Conservation (phyloP, 30 jellyfish, hydroid and myxozoan species). For the Clytia hemisphaerica region DNA sequence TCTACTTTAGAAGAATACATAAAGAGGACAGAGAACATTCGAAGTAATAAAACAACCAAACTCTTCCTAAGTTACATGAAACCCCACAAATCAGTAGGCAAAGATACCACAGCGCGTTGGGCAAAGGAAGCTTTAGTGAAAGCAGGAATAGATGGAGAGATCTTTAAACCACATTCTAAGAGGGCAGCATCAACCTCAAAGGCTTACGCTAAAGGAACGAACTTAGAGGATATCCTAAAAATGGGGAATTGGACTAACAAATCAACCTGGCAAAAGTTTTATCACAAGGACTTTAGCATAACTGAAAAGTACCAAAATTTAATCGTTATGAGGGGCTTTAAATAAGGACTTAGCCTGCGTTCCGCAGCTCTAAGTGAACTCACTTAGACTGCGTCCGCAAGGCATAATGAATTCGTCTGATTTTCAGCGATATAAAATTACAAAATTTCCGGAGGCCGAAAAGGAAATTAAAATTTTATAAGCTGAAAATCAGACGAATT, state of each 20-base stretch:
- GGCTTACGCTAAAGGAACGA: neutral
- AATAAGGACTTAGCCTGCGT: too few relatives aligned
- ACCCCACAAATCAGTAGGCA: slow-evolving; percentile 23
- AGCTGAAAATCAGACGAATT: too few relatives aligned
- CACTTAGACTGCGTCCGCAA: too few relatives aligned
- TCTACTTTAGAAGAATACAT: neutral
- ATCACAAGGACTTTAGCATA: neutral
- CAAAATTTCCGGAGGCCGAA: too few relatives aligned
- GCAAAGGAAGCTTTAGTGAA: neutral
- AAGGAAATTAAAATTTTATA: too few relatives aligned
- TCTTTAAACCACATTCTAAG: neutral
- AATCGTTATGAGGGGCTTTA: too few relatives aligned
- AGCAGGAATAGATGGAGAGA: neutral
- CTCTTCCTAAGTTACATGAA: slow-evolving; percentile 15
- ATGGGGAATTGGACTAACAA: slow-evolving; percentile 13
- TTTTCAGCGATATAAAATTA: too few relatives aligned
- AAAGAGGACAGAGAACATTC: neutral
- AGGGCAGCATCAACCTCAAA: slow-evolving; percentile 37
- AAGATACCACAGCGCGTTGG: slow-evolving; percentile 16
- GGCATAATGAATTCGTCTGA: too few relatives aligned
- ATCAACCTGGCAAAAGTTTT: neutral
- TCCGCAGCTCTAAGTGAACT: too few relatives aligned
- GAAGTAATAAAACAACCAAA: neutral
- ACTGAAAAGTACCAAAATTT: too few relatives aligned
- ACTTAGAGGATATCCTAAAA: neutral